A percentile compares a stretch with the other conserved stretches of the same genome.
Conservation (phyloP, 2,888 invertebrate genomes). For the Erannis defoliaria region DNA sequence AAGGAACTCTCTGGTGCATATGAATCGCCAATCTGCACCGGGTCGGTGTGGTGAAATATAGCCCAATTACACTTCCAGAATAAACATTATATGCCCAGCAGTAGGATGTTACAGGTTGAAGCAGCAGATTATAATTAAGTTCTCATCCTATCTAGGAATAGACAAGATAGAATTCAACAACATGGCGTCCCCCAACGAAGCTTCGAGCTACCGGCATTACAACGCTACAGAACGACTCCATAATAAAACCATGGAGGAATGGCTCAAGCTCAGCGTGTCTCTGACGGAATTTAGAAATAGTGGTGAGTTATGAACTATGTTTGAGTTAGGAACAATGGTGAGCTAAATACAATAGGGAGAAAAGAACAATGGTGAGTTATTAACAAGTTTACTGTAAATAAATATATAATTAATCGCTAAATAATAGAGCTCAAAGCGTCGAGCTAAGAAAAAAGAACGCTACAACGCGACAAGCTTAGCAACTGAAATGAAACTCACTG, state of each 20-base stretch:
- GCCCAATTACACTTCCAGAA: too few species aligned
- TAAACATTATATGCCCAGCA: too few species aligned
- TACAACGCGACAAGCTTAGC: too few species aligned
- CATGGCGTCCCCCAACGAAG: constrained; percentile 80
- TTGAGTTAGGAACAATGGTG: background rate
- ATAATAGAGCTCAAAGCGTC: too few species aligned
- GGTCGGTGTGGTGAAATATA: too few species aligned
- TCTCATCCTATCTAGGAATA: constrained; percentile 70
- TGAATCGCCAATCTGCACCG: too few species aligned
- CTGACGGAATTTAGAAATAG: constrained; percentile 73
- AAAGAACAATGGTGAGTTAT: background rate
- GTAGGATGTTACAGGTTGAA: too few species aligned
- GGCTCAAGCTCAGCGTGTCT: constrained; percentile 88
- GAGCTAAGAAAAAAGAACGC: too few species aligned
- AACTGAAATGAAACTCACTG: too few species aligned
- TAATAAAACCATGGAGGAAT: constrained; percentile 88
- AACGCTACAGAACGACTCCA: constrained; percentile 85
- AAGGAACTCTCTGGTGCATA: too few species aligned
- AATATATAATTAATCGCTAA: background rate
- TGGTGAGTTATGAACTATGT: background rate
- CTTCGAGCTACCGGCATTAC: constrained; percentile 86
- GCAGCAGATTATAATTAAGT: too few species aligned
- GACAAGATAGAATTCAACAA: constrained; percentile 85
- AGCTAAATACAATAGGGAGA: background rate
- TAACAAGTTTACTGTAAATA: background rate